Evolutionary conservation across 2,113 vertebrate species (phyloP).

Genomic region (Albula goreensis): DNA sequence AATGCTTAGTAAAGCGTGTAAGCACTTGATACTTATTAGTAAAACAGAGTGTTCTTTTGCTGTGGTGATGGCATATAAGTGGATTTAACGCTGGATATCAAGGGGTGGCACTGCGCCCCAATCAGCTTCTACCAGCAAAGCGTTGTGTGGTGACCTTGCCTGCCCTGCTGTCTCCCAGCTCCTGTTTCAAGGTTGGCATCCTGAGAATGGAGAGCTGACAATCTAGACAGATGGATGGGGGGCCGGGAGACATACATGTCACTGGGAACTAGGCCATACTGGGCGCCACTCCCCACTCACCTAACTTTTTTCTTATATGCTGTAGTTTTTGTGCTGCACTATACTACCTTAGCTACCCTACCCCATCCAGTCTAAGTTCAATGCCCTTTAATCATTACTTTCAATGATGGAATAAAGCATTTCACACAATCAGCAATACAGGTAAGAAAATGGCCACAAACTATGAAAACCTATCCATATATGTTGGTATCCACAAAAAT

Average conservation of each 20-base stretch:
- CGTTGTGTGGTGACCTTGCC: neutral
- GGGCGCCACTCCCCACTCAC: neutral
- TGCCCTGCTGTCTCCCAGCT: constrained; percentile 37
- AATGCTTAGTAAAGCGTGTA: neutral
- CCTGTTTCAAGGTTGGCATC: constrained; percentile 58
- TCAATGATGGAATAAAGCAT: neutral
- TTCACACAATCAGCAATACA: neutral
- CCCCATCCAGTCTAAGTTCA: neutral
- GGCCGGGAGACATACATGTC: neutral
- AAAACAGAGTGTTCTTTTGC: neutral
- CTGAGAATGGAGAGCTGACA: constrained; percentile 49
- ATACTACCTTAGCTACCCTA: no score
- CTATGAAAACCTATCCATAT: neutral
- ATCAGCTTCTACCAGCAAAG: constrained; percentile 39
- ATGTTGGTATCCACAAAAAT: no score
- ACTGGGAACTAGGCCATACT: neutral
- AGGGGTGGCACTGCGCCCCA: neutral
- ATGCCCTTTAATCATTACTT: neutral
- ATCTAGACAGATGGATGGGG: constrained; percentile 17
- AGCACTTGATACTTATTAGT: neutral
- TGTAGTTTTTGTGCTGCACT: no score
- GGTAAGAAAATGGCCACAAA: neutral
- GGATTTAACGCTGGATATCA: neutral
- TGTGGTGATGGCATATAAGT: neutral
- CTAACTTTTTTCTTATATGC: neutral